phyloP scores from a whole-genome alignment of 1,140 invertebrate genomes.

The Mizuhopecten yessoensis region DNA sequence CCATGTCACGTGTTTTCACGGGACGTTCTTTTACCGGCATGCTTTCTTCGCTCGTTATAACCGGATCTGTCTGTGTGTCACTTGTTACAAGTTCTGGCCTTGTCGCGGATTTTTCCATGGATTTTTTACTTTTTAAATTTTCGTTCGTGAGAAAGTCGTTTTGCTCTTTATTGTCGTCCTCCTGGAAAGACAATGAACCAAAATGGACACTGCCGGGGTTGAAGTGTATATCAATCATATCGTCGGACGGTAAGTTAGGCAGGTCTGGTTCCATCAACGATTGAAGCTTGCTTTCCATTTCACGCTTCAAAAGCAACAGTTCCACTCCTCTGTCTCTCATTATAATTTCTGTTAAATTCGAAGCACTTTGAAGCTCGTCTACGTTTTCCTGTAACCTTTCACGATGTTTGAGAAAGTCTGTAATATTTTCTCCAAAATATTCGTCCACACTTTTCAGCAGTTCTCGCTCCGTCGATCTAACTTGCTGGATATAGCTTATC shows the following conservation, averaged over 20 bases:
- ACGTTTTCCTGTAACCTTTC: constrained; percentile 79
- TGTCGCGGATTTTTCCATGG: constrained; percentile 42
- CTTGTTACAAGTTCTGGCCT: constrained; percentile 37
- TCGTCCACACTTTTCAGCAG: constrained; percentile 78
- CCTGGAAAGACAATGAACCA: constrained; percentile 67
- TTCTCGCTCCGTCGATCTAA: constrained; percentile 77
- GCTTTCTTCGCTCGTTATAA: background rate
- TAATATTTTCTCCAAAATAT: constrained; percentile 76
- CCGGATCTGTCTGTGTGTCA: constrained; percentile 54
- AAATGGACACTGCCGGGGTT: constrained; percentile 76
- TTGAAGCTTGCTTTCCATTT: constrained; percentile 80
- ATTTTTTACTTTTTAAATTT: constrained; percentile 49
- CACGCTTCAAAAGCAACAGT: constrained; percentile 82
- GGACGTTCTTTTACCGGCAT: constrained; percentile 29
- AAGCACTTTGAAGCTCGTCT: constrained; percentile 80
- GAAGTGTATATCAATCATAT: constrained; percentile 71
- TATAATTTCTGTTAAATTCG: constrained; percentile 81
- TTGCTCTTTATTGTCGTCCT: constrained; percentile 54
- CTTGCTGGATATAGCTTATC: constrained; percentile 80
- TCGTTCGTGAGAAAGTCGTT: constrained; percentile 43
- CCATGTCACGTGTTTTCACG: background rate
- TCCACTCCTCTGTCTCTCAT: constrained; percentile 82
- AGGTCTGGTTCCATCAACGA: constrained; percentile 70
- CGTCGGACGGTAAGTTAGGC: constrained; percentile 67
- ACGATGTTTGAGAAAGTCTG: constrained; percentile 77